Evolutionary conservation across 2,888 invertebrate species (phyloP).

Genomic region (Papilio demoleus): DNA sequence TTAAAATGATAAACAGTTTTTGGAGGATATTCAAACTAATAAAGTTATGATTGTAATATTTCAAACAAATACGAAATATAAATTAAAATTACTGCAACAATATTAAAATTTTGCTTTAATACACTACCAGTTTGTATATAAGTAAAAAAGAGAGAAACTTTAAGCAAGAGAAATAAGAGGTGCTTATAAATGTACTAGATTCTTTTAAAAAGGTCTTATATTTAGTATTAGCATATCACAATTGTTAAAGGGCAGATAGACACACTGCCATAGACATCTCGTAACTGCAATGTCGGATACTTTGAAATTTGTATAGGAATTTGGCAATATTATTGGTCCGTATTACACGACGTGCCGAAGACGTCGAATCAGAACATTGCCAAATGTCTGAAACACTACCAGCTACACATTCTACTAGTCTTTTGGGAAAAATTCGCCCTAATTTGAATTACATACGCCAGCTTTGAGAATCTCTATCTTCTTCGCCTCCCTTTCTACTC

Average conservation of each 20-base stretch:
- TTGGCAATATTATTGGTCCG: background rate
- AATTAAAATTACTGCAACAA: no score
- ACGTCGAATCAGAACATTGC: background rate
- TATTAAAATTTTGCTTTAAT: no score
- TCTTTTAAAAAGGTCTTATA: background rate
- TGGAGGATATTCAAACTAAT: no score
- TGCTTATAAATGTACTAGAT: background rate
- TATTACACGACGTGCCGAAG: background rate
- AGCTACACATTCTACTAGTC: background rate
- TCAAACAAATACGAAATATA: no score
- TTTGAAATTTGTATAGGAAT: no score
- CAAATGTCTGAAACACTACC: background rate
- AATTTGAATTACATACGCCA: slow-evolving; percentile 64
- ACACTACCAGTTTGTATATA: no score
- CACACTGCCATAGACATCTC: background rate
- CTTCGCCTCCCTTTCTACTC: slow-evolving; percentile 55
- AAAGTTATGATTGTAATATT: no score
- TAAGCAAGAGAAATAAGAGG: no score
- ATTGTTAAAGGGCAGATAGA: background rate
- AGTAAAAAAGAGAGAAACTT: no score
- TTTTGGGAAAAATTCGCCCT: background rate
- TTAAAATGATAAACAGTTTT: no score
- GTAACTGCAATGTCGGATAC: no score
- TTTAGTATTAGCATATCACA: background rate
- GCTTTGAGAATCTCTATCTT: slow-evolving; percentile 65